phyloP scores from a whole-genome alignment of 2,113 vertebrate species.

The Siniperca chuatsi region DNA sequence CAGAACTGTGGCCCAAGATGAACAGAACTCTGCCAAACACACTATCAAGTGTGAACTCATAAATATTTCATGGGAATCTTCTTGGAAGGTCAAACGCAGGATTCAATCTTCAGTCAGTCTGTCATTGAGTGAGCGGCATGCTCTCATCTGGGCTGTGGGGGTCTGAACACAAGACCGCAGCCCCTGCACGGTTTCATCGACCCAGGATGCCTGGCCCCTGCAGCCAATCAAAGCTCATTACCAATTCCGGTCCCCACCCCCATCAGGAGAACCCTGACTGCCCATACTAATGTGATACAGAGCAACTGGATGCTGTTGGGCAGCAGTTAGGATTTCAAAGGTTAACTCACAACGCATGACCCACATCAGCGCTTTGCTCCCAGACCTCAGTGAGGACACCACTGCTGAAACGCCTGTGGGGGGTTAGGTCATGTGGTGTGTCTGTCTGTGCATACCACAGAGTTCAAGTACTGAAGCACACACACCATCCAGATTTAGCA shows the following conservation, averaged over 20 bases:
- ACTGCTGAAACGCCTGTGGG: conserved; percentile 1
- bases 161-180: conserved; percentile 41
- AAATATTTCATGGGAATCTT: conserved; percentile 63
- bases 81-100: conserved; percentile 72
- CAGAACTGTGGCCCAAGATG: conserved; percentile 39
- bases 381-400: conserved; percentile 45
- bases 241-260: conserved; percentile 57
- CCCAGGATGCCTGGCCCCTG: conserved; percentile 36
- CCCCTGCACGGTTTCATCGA: conserved; percentile 51
- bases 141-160: conserved; percentile 32
- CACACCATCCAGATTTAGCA: conserved; percentile 45
- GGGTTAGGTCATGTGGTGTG: conserved; percentile 29
- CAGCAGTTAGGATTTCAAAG: conserved; percentile 48
- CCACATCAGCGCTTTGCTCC: conserved; percentile 35
- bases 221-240: conserved; percentile 70
- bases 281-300: conserved; percentile 55
- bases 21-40: conserved; percentile 50
- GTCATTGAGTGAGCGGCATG: conserved; percentile 14
- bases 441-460: conserved; percentile 29
- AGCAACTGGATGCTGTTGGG: conserved; percentile 57
- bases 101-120: conserved; percentile 51
- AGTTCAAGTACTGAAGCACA: conserved; percentile 19
- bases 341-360: conserved; percentile 61
- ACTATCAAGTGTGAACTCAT: conserved; percentile 65
- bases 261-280: conserved; percentile 55